phyloP scores from a whole-genome alignment of 1,140 invertebrate genomes.

The Drosophila willistoni region DNA sequence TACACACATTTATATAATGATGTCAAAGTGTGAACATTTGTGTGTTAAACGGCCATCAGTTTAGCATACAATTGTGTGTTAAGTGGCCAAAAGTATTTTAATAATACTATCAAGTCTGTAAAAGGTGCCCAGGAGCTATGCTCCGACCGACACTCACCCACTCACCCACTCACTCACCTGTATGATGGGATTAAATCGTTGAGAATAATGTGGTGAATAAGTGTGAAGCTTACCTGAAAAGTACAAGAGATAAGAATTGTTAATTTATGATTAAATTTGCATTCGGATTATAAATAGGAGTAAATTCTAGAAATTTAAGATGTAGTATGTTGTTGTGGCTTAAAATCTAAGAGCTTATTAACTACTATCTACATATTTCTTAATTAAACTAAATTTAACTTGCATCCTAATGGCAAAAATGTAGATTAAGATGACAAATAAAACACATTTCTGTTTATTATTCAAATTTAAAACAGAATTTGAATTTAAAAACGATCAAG shows the following conservation, averaged over 20 bases:
- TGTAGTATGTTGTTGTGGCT: no score
- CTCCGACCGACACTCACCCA: background rate
- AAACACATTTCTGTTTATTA: no score
- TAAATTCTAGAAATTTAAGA: no score
- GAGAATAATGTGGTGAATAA: background rate
- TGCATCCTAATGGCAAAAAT: no score
- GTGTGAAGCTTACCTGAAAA: conserved; percentile 41
- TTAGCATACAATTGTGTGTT: conserved; percentile 58
- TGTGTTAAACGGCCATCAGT: conserved; percentile 57
- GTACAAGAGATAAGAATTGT: conserved; percentile 13
- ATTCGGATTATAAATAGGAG: background rate
- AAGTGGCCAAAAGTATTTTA: conserved; percentile 56
- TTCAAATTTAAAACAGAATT: no score
- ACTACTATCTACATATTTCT: no score
- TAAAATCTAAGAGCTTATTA: no score
- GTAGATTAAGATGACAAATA: no score
- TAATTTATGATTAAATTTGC: background rate
- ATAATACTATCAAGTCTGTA: conserved; percentile 30
- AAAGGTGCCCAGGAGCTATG: background rate
- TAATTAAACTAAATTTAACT: no score
- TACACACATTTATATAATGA: conserved; percentile 39
- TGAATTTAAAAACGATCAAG: no score
- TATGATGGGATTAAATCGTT: conserved; percentile 17
- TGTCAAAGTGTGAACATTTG: conserved; percentile 55
- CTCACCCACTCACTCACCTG: background rate